Evolutionary conservation across 64 coral and sea anemone genomes (phyloP), one percentile per base, ranked within the genome.

Genomic region (Montipora capricornis): DNA sequence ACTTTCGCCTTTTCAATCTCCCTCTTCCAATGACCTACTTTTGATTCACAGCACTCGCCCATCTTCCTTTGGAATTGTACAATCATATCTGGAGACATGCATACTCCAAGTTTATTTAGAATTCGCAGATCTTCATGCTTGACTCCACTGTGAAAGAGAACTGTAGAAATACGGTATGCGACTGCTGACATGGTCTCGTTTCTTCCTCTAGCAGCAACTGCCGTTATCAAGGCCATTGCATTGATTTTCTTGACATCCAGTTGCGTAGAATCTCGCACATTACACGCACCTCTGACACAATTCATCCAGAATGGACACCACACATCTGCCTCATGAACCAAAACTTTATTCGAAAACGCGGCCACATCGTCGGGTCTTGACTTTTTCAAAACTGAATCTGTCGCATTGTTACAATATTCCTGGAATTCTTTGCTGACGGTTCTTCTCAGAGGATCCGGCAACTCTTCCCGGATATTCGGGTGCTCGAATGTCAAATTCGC

Each of bases 131-230:
- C 87, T 60, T 89, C 26, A 52, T 50, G 73, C 50, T 22, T 89
- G 51, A 73, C 74, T 57, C 87, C 84, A 80, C 78, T 77, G 53
- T 89, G 87, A 10, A 89, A 46, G 7, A 77, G 70, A 19, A 89
- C n/a, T 47, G 44, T 24, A 8, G 74, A 64, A 74, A 89, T 89
- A 5, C 70, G 44, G 51, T 49, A 89, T 11, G 87, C 49, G 6
- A 22, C 68, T 52, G 70, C 44, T 52, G 87, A 89, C 87, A n/a
- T n/a, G n/a, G n/a, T n/a, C n/a, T n/a, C n/a, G n/a, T n/a, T n/a
- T n/a, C n/a, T 22, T 8, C n/a, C 8, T 8, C 49, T 68, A 16
- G 87, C 87, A 2, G 50, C 70, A 26, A 77, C 16, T 51, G 87
- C 49, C n/a, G 37, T 89, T 53, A 45, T 19, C 74, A 89, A 64